Conservation (phyloP, 2,113 vertebrate species). For the Protobothrops flavoviridis region DNA sequence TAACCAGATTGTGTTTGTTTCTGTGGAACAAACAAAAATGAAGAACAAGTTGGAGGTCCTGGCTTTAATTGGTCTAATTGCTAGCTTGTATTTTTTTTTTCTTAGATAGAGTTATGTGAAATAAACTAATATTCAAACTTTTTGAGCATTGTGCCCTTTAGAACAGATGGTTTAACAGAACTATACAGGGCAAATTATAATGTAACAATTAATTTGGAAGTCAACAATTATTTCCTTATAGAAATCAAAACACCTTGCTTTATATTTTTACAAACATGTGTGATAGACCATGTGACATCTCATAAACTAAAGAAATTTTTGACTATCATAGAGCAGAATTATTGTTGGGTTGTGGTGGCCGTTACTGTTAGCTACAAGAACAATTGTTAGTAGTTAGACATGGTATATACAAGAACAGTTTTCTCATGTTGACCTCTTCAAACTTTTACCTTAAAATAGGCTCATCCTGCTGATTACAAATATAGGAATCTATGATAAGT, state of each 20-base stretch:
- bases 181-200: slow-evolving; percentile 45
- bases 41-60: slow-evolving; percentile 39
- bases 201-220: slow-evolving; percentile 48
- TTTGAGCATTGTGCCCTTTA: not conserved
- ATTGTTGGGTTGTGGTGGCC: not conserved
- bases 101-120: rapidly evolving
- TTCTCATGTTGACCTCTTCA: not conserved
- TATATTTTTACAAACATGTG: slow-evolving; percentile 65
- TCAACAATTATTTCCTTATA: slow-evolving; percentile 56
- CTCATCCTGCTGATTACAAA: not conserved
- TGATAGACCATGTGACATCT: slow-evolving; percentile 33
- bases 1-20: slow-evolving; percentile 53
- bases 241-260: slow-evolving; percentile 58
- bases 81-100: slow-evolving; percentile 32
- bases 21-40: slow-evolving; percentile 47
- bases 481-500: not conserved
- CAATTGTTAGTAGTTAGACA: not conserved
- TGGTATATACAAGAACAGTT: not conserved
- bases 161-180: not conserved
- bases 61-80: slow-evolving; percentile 31
- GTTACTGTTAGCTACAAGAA: slow-evolving; percentile 24
- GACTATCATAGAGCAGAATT: slow-evolving; percentile 35
- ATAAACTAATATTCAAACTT: not conserved
- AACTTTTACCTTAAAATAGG: not conserved
- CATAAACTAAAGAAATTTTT: slow-evolving; percentile 51